Percentiles rank a stretch among this genome's conserved stretches.
These are phyloP conservation scores for Polietes domitor DNA, from an alignment of 2,888 invertebrate genomes.

Conservation along the genomic window DNA sequence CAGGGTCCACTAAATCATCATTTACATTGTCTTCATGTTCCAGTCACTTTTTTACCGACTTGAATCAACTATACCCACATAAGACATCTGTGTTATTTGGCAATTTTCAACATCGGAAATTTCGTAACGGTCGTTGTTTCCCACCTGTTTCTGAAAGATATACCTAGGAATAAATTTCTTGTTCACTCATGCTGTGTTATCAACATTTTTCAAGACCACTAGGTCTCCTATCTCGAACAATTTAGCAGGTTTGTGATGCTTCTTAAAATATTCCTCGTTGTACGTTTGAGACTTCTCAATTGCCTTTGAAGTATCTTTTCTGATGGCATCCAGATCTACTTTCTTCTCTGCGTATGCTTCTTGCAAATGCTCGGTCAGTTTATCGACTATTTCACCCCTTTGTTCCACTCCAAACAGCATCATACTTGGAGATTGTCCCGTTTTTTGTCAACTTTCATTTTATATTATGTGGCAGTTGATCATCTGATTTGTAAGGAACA, in stretches of 20 bases:
- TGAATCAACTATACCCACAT: slow-evolving; percentile 18
- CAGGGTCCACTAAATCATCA: background rate
- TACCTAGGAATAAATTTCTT: slow-evolving; percentile 65
- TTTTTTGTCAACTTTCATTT: too few relatives aligned
- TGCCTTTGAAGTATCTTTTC: slow-evolving; percentile 1
- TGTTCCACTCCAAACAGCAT: slow-evolving; percentile 56
- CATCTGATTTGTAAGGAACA: too few relatives aligned
- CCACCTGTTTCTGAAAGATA: slow-evolving; percentile 66
- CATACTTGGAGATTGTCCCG: slow-evolving; percentile 38
- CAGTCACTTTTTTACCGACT: slow-evolving; percentile 18
- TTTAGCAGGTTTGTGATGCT: slow-evolving; percentile 15
- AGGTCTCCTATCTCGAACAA: background rate
- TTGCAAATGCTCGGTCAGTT: slow-evolving; percentile 40
- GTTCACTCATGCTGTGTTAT: slow-evolving; percentile 61
- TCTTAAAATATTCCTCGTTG: slow-evolving; percentile 33
- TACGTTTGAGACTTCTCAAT: slow-evolving; percentile 9
- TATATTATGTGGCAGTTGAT: too few relatives aligned
- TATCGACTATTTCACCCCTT: slow-evolving; percentile 44
- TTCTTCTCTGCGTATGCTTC: background rate
- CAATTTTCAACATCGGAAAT: slow-evolving; percentile 41
- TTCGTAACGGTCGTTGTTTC: slow-evolving; percentile 69
- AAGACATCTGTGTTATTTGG: slow-evolving; percentile 45
- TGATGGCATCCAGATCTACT: background rate
- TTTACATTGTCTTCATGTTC: background rate
- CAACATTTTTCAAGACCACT: slow-evolving; percentile 14